These are phyloP conservation scores for Rhyacichthys aspro DNA, from an alignment of 2,797 vertebrate genomes.

Conservation along the genomic window DNA sequence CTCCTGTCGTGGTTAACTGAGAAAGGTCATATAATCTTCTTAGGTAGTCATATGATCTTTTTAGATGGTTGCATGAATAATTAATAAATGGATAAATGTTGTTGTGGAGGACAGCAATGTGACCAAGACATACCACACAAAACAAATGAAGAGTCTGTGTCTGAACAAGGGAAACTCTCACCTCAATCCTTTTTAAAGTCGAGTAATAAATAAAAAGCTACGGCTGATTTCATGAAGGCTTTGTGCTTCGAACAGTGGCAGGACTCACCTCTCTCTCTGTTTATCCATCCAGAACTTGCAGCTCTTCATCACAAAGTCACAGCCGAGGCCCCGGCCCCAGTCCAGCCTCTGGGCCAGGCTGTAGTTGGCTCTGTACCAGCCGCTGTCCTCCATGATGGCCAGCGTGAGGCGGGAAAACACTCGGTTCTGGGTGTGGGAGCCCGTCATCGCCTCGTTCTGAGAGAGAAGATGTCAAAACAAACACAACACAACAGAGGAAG, in stretches of 20 bases:
- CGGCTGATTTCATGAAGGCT: not conserved
- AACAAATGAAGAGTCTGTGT: too few species aligned
- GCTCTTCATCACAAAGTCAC: conserved; percentile 96
- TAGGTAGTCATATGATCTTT: too few species aligned
- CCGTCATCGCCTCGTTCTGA: conserved; percentile 99
- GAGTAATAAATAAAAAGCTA: too few species aligned
- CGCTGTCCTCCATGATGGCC: conserved; percentile 97
- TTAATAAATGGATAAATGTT: too few species aligned
- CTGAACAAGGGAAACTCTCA: too few species aligned
- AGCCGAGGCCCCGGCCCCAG: conserved; percentile 93
- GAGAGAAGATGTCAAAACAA: not conserved
- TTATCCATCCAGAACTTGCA: conserved; percentile 97
- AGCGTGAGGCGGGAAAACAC: conserved; percentile 96
- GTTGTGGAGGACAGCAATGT: too few species aligned
- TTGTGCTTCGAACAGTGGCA: too few species aligned
- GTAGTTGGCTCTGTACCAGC: conserved; percentile 97
- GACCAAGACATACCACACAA: too few species aligned
- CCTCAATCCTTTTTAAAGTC: too few species aligned
- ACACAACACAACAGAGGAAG: not conserved
- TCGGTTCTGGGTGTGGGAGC: conserved; percentile 96
- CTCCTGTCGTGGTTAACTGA: too few species aligned
- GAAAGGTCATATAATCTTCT: too few species aligned
- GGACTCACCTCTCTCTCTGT: conserved; percentile 87
- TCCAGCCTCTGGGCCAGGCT: conserved; percentile 94
- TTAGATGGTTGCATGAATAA: too few species aligned